Percentiles rank a stretch among this genome's conserved stretches.
Evolutionary conservation across 2,113 vertebrate genomes (phyloP).

Genomic region (Gymnorhina tibicen): DNA sequence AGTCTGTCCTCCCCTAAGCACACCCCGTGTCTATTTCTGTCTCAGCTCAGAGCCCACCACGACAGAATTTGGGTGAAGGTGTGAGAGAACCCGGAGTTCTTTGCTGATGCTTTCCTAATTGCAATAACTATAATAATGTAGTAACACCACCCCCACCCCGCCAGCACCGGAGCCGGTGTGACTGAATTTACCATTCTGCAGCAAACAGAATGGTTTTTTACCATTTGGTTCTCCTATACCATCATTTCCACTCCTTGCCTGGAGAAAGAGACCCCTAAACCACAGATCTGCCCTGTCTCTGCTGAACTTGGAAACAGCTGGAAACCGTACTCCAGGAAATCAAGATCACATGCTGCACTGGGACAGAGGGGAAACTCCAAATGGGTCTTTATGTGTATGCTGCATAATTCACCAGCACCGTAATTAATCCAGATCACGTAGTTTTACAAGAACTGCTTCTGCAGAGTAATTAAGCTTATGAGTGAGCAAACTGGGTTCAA

Average conservation of each 20-base stretch:
- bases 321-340: background rate
- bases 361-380: background rate
- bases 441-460: conserved; percentile 14
- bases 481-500: background rate
- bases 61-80: background rate
- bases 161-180: rapidly evolving
- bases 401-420: background rate
- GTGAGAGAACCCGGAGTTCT: background rate
- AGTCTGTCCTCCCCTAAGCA: background rate
- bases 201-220: background rate
- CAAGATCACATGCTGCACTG: background rate
- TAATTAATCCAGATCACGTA: conserved; percentile 26
- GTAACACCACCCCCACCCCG: background rate
- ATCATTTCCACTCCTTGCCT: background rate
- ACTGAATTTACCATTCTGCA: background rate
- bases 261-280: background rate
- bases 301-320: background rate
- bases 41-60: background rate
- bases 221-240: background rate
- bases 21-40: background rate
- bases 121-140: background rate
- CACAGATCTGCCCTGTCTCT: background rate
- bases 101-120: background rate
- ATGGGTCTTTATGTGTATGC: background rate
- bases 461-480: conserved; percentile 50